These are phyloP conservation scores for Calliopsis andreniformis DNA, from an alignment of 1,140 invertebrate species.

Conservation along the genomic window DNA sequence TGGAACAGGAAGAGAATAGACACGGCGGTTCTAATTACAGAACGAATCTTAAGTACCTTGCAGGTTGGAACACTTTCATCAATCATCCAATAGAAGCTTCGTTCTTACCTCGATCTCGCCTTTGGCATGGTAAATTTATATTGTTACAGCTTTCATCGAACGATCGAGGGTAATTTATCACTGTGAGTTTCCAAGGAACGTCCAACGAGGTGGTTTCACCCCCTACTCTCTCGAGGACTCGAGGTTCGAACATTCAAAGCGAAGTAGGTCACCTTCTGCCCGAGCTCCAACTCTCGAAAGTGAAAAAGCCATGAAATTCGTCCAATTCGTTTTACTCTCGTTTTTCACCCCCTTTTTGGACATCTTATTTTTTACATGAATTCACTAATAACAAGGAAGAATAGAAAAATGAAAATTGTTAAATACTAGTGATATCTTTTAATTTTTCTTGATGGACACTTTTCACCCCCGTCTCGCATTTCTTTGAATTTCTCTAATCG, in stretches of 20 bases:
- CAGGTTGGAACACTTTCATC: not conserved
- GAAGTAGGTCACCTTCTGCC: constrained; percentile 31
- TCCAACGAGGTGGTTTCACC: not conserved
- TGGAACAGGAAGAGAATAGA: constrained; percentile 4
- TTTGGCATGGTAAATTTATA: not conserved
- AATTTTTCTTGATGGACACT: too few species aligned
- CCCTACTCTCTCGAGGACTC: not conserved
- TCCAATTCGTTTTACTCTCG: constrained; percentile 6
- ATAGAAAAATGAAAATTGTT: constrained; percentile 21
- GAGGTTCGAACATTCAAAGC: too few species aligned
- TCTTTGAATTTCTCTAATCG: too few species aligned
- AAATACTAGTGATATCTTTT: constrained; percentile 34
- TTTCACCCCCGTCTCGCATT: not conserved
- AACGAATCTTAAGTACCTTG: constrained; percentile 3
- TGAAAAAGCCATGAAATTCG: constrained; percentile 34
- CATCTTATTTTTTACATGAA: constrained; percentile 10
- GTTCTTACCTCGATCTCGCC: not conserved
- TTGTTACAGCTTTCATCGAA: not conserved
- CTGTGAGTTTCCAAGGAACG: not conserved
- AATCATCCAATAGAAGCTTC: not conserved
- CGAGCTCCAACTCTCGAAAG: constrained; percentile 16
- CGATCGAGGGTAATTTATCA: constrained; percentile 12
- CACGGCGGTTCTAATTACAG: constrained; percentile 24
- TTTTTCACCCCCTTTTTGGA: not conserved
- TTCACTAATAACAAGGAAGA: too few species aligned